These are phyloP conservation scores for Drosophila algonquin DNA, from an alignment of 2,888 invertebrate species.

Conservation along the genomic window DNA sequence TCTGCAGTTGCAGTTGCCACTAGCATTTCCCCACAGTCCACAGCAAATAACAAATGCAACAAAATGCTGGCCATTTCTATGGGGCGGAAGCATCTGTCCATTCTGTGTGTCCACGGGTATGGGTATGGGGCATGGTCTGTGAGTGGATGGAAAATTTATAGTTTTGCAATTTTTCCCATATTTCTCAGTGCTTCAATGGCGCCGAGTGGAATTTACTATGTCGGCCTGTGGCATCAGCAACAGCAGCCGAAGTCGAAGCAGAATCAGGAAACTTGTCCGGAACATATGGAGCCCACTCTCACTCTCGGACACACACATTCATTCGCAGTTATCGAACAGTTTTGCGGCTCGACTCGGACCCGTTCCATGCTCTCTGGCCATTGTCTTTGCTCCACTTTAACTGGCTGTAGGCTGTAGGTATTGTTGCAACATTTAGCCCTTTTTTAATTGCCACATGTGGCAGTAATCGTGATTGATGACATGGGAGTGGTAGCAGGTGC, in stretches of 20 bases:
- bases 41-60: neutral
- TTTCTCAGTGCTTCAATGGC: constrained; percentile 68
- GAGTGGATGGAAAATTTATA: constrained; percentile 61
- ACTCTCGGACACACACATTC: constrained; percentile 31
- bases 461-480: constrained; percentile 50
- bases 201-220: constrained; percentile 61
- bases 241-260: constrained; percentile 8
- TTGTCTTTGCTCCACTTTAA: constrained; percentile 27
- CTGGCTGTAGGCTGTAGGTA: constrained; percentile 16
- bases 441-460: constrained; percentile 54
- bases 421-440: neutral
- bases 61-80: constrained; percentile 11
- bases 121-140: constrained; percentile 3
- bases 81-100: neutral
- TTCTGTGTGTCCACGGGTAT: constrained; percentile 4
- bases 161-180: constrained; percentile 77
- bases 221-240: neutral
- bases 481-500: constrained; percentile 1
- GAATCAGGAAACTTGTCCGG: constrained; percentile 38
- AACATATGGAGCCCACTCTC: constrained; percentile 29
- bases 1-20: constrained; percentile 23
- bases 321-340: constrained; percentile 33
- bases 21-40: neutral
- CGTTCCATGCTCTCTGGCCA: neutral
- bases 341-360: constrained; percentile 12